These are phyloP conservation scores for Arctia plantaginis DNA, from an alignment of 2,888 invertebrate genomes.

Conservation along the genomic window DNA sequence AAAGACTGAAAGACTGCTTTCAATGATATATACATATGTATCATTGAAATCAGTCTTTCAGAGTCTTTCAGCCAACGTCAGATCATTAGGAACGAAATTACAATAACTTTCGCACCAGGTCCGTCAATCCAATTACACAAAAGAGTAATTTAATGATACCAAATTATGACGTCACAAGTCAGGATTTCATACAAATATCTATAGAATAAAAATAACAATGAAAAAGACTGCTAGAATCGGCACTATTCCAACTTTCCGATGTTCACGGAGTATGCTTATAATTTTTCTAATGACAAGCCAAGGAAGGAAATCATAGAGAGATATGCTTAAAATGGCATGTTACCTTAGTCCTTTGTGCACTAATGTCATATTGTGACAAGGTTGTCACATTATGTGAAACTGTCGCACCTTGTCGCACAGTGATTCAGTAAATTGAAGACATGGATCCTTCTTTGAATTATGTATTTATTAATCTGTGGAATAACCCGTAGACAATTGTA, in stretches of 20 bases:
- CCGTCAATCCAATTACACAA: too few species aligned
- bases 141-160: not conserved
- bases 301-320: not conserved
- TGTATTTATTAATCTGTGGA: constrained; percentile 6
- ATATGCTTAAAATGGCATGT: not conserved
- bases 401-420: not conserved
- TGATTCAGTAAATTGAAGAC: constrained; percentile 8
- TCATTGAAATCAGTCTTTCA: too few species aligned
- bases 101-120: too few species aligned
- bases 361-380: constrained; percentile 42
- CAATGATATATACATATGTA: too few species aligned
- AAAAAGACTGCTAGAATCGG: not conserved
- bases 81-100: too few species aligned
- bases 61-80: too few species aligned
- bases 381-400: not conserved
- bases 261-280: not conserved
- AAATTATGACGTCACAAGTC: not conserved
- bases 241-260: not conserved
- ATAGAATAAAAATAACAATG: not conserved
- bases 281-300: not conserved
- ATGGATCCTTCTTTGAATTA: not conserved
- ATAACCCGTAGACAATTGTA: constrained; percentile 2
- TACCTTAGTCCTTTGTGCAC: not conserved
- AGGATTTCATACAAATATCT: not conserved
- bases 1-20: too few species aligned